Evolutionary conservation across 1,140 invertebrate species (phyloP).

Genomic region (Dermatophagoides farinae): DNA sequence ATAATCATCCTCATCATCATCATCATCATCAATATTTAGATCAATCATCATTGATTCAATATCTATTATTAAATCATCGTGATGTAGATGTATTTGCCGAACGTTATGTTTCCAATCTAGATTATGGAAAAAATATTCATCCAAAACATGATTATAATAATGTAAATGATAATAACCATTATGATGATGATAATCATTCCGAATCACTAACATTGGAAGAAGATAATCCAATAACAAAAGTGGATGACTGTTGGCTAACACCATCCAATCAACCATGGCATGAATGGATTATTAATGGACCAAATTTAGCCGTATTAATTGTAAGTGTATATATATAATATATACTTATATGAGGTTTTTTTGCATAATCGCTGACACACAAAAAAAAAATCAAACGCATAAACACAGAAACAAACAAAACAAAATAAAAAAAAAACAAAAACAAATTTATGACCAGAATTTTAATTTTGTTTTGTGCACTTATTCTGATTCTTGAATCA

Average conservation of each 20-base stretch:
- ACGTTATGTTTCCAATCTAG: too few relatives aligned
- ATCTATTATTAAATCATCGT: too few relatives aligned
- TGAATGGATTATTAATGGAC: slow-evolving; percentile 17
- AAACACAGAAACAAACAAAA: background rate
- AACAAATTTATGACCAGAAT: too few relatives aligned
- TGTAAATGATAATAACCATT: too few relatives aligned
- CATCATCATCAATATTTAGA: too few relatives aligned
- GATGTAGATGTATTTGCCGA: too few relatives aligned
- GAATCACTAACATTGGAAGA: background rate
- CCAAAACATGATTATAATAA: too few relatives aligned
- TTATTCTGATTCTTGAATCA: background rate
- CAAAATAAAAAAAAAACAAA: too few relatives aligned
- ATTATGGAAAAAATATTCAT: too few relatives aligned
- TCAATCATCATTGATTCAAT: too few relatives aligned
- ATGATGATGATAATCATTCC: too few relatives aligned
- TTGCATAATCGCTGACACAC: background rate
- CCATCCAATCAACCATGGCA: slow-evolving; percentile 11
- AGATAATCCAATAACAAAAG: background rate
- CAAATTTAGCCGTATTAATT: slow-evolving; percentile 13
- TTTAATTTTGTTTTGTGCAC: background rate
- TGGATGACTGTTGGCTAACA: slow-evolving; percentile 14
- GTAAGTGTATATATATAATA: slow-evolving; percentile 12
- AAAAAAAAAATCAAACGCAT: background rate
- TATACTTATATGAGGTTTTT: background rate
- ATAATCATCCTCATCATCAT: too few relatives aligned